Conservation (phyloP, 2,797 vertebrate species). For the Oophaga sylvatica region DNA sequence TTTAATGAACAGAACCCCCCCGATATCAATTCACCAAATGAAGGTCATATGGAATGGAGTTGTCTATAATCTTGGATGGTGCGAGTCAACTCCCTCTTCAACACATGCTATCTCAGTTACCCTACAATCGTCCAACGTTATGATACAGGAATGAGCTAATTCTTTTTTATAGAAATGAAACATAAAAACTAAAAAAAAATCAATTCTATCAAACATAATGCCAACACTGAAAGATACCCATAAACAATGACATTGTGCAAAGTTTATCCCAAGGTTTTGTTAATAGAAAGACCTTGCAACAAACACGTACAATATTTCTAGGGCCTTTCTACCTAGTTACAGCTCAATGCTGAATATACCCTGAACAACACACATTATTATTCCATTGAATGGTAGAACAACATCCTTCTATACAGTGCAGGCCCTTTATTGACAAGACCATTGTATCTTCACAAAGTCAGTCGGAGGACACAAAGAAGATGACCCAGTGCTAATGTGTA, state of each 20-base stretch:
- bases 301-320: neutral
- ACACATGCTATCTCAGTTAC: neutral
- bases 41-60: too few relatives aligned
- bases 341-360: neutral
- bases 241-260: neutral
- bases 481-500: slow-evolving; percentile 26
- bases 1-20: too few relatives aligned
- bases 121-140: neutral
- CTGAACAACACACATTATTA: slow-evolving; percentile 25
- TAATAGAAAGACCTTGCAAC: slow-evolving; percentile 4
- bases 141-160: neutral
- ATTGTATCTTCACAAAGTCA: slow-evolving; percentile 28
- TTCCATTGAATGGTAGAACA: slow-evolving; percentile 17
- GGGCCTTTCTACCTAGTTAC: neutral
- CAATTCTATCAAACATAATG: neutral
- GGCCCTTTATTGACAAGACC: slow-evolving; percentile 19
- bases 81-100: too few relatives aligned
- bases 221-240: neutral
- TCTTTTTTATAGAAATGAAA: neutral
- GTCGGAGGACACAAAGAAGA: slow-evolving; percentile 16
- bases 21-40: too few relatives aligned
- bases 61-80: too few relatives aligned
- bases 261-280: slow-evolving; percentile 1
- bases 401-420: neutral
- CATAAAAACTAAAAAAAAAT: neutral